These are phyloP conservation scores for Trachelus tabidus DNA, from an alignment of 2,888 invertebrate species.

Conservation along the genomic window DNA sequence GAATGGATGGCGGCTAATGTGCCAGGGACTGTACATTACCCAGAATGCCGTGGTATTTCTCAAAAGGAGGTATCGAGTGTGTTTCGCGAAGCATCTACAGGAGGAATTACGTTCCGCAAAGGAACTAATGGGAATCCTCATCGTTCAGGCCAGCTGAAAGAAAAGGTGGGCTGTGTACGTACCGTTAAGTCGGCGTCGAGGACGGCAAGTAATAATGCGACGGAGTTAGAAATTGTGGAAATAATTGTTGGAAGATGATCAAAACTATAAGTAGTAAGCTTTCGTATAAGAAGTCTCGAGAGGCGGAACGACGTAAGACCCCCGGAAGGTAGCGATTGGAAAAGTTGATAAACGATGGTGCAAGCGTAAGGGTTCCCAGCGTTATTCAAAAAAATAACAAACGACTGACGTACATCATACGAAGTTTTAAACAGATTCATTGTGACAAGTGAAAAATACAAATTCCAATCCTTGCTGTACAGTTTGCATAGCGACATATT, in stretches of 20 bases:
- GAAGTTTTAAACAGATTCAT: neutral
- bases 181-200: neutral
- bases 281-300: slow-evolving; percentile 22
- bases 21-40: neutral
- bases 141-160: neutral
- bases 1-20: neutral
- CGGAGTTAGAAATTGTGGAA: slow-evolving; percentile 35
- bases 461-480: too few species aligned
- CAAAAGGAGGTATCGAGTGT: neutral
- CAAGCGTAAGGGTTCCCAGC: neutral
- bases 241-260: slow-evolving; percentile 27
- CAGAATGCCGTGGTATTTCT: neutral
- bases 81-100: neutral
- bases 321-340: neutral
- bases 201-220: slow-evolving; percentile 10
- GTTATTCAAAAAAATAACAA: neutral
- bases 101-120: neutral
- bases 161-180: neutral
- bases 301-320: slow-evolving; percentile 18
- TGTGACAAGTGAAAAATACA: neutral
- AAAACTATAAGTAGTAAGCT: neutral
- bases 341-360: neutral
- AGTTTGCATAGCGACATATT: neutral
- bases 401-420: neutral
- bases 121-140: neutral